Conservation (phyloP, 1,140 invertebrate species). For the Macrosteles quadrilineatus region DNA sequence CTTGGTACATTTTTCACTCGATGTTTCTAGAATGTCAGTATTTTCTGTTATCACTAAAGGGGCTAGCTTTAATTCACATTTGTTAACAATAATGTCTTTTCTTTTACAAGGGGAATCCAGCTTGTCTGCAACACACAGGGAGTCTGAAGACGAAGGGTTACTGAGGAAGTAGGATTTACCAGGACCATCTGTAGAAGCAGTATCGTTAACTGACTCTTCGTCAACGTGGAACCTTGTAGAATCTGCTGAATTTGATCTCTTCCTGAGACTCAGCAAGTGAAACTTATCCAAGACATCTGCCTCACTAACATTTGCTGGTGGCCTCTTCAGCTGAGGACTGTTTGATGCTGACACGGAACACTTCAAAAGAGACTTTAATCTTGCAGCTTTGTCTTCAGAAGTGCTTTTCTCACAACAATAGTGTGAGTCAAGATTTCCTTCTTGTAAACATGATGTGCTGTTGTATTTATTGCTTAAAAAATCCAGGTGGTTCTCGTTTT, state of each 20-base stretch:
- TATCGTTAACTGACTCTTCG: background rate
- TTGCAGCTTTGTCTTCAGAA: background rate
- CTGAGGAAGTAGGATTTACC: background rate
- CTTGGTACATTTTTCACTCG: background rate
- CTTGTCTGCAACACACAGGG: background rate
- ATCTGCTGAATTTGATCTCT: slow-evolving; percentile 70
- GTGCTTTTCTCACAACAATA: background rate
- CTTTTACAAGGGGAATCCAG: background rate
- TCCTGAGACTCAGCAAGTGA: slow-evolving; percentile 44
- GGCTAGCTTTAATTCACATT: background rate
- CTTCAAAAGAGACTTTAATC: background rate
- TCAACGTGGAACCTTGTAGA: slow-evolving; percentile 56
- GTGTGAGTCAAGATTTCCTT: background rate
- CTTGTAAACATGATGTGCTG: slow-evolving; percentile 13
- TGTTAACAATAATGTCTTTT: background rate
- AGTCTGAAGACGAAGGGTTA: slow-evolving; percentile 17
- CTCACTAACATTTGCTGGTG: background rate
- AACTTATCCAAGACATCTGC: background rate
- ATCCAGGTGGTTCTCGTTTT: background rate
- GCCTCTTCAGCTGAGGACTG: slow-evolving; percentile 6
- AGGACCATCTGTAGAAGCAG: background rate
- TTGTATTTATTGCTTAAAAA: slow-evolving; percentile 7
- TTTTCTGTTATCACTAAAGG: slow-evolving; percentile 3
- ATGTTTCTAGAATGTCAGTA: background rate
- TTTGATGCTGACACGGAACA: background rate